phyloP scores from a whole-genome alignment of 2,113 vertebrate genomes.

The Cyprinodon brontotheroides region DNA sequence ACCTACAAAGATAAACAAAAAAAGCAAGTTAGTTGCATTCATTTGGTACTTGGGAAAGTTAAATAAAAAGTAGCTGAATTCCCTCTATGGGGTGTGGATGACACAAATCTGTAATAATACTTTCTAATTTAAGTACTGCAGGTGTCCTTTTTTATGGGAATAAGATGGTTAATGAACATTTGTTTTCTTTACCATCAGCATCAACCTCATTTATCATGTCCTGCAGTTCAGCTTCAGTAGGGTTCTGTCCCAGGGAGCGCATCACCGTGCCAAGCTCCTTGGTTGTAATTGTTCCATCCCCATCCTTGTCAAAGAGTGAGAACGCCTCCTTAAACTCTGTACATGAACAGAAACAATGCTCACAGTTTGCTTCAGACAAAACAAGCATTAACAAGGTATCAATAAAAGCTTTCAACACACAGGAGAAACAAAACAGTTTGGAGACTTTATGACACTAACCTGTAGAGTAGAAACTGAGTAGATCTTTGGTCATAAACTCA shows the following conservation, averaged over 20 bases:
- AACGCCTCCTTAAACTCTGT: slow-evolving; percentile 95
- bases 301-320: slow-evolving; percentile 92
- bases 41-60: neutral
- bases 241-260: slow-evolving; percentile 91
- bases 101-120: neutral
- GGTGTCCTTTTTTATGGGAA: neutral
- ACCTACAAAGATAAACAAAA: slow-evolving; percentile 68
- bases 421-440: neutral
- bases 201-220: slow-evolving; percentile 96
- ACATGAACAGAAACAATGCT: slow-evolving; percentile 25
- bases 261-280: slow-evolving; percentile 93
- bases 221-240: slow-evolving; percentile 90
- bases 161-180: neutral
- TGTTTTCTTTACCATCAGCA: slow-evolving; percentile 83
- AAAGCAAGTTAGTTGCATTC: neutral
- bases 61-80: neutral
- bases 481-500: neutral
- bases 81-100: neutral
- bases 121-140: neutral
- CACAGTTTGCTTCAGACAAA: neutral
- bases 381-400: neutral
- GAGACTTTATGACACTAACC: neutral
- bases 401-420: neutral
- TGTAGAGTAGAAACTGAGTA: neutral
- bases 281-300: slow-evolving; percentile 91